A percentile compares a stretch with the other conserved stretches of the same genome.
phyloP scores from a whole-genome alignment of 2,797 vertebrate genomes.

The Oreortyx pictus region DNA sequence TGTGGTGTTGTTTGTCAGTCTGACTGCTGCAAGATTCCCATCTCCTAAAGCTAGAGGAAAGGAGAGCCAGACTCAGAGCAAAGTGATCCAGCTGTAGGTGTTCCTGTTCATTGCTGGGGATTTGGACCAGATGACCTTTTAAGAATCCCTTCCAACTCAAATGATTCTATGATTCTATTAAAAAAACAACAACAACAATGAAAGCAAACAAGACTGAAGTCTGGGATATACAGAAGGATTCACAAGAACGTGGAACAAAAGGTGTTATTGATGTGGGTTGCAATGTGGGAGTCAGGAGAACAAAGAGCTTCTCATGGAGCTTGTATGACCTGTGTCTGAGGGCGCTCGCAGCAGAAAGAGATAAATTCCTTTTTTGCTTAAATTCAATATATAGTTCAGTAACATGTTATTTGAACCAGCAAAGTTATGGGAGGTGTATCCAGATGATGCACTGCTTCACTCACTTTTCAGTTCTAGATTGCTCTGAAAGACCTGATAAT shows the following conservation, averaged over 20 bases:
- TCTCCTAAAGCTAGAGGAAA: background rate
- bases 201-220: background rate
- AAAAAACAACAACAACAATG: too few relatives aligned
- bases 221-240: background rate
- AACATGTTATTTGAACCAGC: background rate
- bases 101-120: too few relatives aligned
- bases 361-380: background rate
- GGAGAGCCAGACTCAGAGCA: background rate
- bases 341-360: background rate
- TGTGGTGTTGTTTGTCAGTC: background rate
- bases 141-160: too few relatives aligned
- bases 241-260: background rate
- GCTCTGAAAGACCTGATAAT: background rate
- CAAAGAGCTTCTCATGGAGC: background rate
- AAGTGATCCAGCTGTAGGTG: too few relatives aligned
- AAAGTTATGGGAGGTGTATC: background rate
- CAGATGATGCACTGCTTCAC: background rate
- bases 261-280: background rate
- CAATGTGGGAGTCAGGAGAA: background rate
- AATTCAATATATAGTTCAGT: background rate
- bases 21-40: background rate
- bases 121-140: too few relatives aligned
- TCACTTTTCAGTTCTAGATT: background rate
- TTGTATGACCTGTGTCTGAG: rapidly evolving
- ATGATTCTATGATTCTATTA: too few relatives aligned